These are phyloP conservation scores for Charadrius vociferus DNA, from an alignment of 2,113 vertebrate species.

Conservation along the genomic window DNA sequence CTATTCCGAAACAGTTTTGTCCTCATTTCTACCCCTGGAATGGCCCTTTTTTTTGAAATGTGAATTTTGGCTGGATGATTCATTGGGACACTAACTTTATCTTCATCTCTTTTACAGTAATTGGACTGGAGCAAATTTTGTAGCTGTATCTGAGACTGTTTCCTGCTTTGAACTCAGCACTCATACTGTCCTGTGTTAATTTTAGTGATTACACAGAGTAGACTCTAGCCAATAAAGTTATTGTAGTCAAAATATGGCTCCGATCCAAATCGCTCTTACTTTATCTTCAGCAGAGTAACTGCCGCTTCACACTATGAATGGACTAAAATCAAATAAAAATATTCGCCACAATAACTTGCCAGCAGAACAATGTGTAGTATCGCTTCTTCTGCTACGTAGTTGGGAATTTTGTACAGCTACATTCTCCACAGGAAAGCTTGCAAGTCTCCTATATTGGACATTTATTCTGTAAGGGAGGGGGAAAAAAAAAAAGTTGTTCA, in stretches of 20 bases:
- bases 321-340: conserved; percentile 29
- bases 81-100: conserved; percentile 58
- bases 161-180: conserved; percentile 55
- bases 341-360: neutral
- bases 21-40: conserved; percentile 56
- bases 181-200: conserved; percentile 25
- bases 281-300: neutral
- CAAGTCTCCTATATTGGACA: neutral
- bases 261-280: neutral
- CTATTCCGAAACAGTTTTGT: conserved; percentile 52
- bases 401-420: neutral
- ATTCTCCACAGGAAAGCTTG: neutral
- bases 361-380: neutral
- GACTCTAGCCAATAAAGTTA: conserved; percentile 5
- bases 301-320: conserved; percentile 34
- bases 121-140: conserved; percentile 44
- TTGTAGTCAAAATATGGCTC: conserved; percentile 53
- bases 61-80: conserved; percentile 56
- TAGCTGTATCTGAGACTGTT: conserved; percentile 31
- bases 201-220: conserved; percentile 45
- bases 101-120: conserved; percentile 72
- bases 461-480: neutral
- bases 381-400: neutral
- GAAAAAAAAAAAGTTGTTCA: neutral
- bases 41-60: conserved; percentile 44